phyloP scores from a whole-genome alignment of 2,797 vertebrate species.

The Pangasius krempfi region DNA sequence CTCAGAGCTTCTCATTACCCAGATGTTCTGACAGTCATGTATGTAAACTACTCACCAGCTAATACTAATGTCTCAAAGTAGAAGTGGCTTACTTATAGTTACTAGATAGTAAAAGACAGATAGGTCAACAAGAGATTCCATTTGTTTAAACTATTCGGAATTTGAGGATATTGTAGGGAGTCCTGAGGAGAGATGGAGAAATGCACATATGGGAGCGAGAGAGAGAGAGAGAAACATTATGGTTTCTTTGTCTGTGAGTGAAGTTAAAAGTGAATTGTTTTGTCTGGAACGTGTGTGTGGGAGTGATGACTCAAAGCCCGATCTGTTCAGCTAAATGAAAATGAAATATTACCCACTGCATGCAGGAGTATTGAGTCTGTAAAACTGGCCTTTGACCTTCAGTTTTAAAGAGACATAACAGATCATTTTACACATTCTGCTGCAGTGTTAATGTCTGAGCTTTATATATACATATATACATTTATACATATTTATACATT shows the following conservation, averaged over 20 bases:
- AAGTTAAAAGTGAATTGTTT: conserved; percentile 36
- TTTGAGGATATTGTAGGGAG: background rate
- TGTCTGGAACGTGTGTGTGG: conserved; percentile 37
- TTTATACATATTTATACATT: background rate
- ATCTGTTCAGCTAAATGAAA: conserved; percentile 36
- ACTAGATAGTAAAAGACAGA: background rate
- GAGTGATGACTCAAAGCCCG: conserved; percentile 38
- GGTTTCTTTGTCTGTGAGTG: conserved; percentile 25
- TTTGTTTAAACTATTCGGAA: background rate
- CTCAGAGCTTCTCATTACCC: background rate
- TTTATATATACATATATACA: background rate
- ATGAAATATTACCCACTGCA: conserved; percentile 1
- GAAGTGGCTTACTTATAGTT: background rate
- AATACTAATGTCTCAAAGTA: background rate
- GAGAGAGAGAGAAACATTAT: conserved; percentile 5
- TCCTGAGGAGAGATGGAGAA: background rate
- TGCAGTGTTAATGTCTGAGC: background rate
- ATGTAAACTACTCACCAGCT: background rate
- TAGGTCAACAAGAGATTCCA: background rate
- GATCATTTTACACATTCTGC: conserved; percentile 7
- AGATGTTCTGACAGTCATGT: background rate
- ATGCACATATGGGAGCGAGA: background rate
- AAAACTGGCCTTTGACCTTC: conserved; percentile 12
- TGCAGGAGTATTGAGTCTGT: background rate
- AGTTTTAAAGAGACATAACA: conserved; percentile 7